phyloP scores from a whole-genome alignment of 2,888 invertebrate species.

The Cacoxenus indagator region DNA sequence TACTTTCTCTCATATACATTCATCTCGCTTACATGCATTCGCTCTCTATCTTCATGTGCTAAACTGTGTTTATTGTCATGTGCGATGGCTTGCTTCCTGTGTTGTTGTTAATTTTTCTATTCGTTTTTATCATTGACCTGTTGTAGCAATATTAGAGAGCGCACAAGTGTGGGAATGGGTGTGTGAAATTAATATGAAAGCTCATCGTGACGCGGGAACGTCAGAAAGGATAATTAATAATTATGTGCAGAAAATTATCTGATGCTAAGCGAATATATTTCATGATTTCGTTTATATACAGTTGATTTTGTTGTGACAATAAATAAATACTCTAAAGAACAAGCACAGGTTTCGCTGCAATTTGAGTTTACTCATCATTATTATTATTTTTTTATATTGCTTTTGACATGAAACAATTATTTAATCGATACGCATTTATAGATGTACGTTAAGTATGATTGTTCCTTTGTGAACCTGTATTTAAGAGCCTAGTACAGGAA shows the following conservation, averaged over 20 bases:
- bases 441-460: too few species aligned
- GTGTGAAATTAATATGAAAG: slow-evolving; percentile 12
- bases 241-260: background rate
- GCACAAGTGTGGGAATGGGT: background rate
- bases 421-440: too few species aligned
- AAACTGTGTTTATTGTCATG: background rate
- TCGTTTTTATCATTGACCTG: slow-evolving; percentile 63
- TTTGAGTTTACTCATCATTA: too few species aligned
- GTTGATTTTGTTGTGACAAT: background rate
- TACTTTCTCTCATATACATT: too few species aligned
- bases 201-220: background rate
- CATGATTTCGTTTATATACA: background rate
- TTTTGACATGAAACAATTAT: too few species aligned
- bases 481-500: too few species aligned
- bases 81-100: background rate
- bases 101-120: slow-evolving; percentile 13
- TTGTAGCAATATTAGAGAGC: slow-evolving; percentile 32
- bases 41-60: background rate
- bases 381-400: too few species aligned
- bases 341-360: too few species aligned
- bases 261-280: too few species aligned
- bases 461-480: too few species aligned
- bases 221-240: slow-evolving; percentile 19
- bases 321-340: too few species aligned
- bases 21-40: background rate